These are phyloP conservation scores for Syngnathus typhle DNA, from an alignment of 2,113 vertebrate genomes.

Conservation along the genomic window DNA sequence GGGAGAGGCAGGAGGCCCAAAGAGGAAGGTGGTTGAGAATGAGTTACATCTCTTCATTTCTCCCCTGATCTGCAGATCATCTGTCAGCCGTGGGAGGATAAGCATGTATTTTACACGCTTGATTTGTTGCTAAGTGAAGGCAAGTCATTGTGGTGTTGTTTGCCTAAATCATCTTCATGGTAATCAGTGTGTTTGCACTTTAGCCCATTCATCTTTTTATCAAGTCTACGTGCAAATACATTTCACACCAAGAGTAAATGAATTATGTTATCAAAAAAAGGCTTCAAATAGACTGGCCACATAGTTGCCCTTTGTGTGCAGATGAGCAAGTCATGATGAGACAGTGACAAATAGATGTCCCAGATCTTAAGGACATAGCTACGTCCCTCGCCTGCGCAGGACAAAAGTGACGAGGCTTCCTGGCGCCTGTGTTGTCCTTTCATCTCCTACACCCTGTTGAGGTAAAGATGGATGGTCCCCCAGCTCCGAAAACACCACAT, in stretches of 20 bases:
- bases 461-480: constrained; percentile 68
- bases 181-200: constrained; percentile 27
- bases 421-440: constrained; percentile 69
- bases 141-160: constrained; percentile 53
- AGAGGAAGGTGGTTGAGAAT: constrained; percentile 58
- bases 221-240: background rate
- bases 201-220: constrained; percentile 18
- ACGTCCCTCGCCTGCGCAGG: constrained; percentile 56
- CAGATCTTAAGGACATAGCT: constrained; percentile 53
- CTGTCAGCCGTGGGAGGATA: constrained; percentile 71
- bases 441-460: constrained; percentile 67
- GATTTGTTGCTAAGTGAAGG: constrained; percentile 72
- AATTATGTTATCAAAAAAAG: no score
- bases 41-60: constrained; percentile 73
- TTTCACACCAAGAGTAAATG: no score
- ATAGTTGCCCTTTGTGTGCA: constrained; percentile 37
- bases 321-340: constrained; percentile 52
- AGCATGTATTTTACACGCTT: constrained; percentile 75
- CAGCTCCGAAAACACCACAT: constrained; percentile 46
- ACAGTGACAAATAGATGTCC: constrained; percentile 65
- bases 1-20: constrained; percentile 45
- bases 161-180: constrained; percentile 49
- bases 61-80: constrained; percentile 66
- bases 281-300: background rate
- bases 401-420: constrained; percentile 72